These are phyloP conservation scores for Adela reaumurella DNA, from an alignment of 2,888 invertebrate genomes.

Conservation along the genomic window DNA sequence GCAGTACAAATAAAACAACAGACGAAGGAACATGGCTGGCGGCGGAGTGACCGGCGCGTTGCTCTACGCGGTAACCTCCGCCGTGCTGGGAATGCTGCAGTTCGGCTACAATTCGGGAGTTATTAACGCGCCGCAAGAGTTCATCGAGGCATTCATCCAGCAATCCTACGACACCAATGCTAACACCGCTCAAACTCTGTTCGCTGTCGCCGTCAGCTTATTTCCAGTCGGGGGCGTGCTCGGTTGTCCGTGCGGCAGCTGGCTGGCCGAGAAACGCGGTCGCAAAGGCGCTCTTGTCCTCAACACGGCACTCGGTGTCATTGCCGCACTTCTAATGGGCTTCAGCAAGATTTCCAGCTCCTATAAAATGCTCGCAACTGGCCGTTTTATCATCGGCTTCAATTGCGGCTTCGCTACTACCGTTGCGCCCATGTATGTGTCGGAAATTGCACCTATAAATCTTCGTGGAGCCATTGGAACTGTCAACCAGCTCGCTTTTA, in stretches of 20 bases:
- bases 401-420: conserved; percentile 64
- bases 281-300: conserved; percentile 63
- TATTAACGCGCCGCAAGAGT: conserved; percentile 62
- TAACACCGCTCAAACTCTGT: conserved; percentile 47
- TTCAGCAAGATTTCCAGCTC: conserved; percentile 60
- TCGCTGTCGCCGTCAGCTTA: conserved; percentile 67
- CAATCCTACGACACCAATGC: conserved; percentile 44
- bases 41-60: conserved; percentile 59
- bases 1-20: no score
- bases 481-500: conserved; percentile 47
- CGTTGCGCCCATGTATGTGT: conserved; percentile 49
- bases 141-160: conserved; percentile 61
- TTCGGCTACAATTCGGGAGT: conserved; percentile 71
- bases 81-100: conserved; percentile 68
- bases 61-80: conserved; percentile 61
- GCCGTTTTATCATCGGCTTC: conserved; percentile 69
- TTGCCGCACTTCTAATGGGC: conserved; percentile 65
- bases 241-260: conserved; percentile 72
- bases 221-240: conserved; percentile 78
- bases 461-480: conserved; percentile 48
- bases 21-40: conserved; percentile 27
- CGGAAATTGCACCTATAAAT: conserved; percentile 41
- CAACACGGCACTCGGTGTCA: conserved; percentile 62
- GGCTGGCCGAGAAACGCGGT: conserved; percentile 67
- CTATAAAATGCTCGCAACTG: conserved; percentile 68